Base-by-base conservation (phyloP, 2,888 invertebrate genomes). In the Lathronympha strigana region DNA sequence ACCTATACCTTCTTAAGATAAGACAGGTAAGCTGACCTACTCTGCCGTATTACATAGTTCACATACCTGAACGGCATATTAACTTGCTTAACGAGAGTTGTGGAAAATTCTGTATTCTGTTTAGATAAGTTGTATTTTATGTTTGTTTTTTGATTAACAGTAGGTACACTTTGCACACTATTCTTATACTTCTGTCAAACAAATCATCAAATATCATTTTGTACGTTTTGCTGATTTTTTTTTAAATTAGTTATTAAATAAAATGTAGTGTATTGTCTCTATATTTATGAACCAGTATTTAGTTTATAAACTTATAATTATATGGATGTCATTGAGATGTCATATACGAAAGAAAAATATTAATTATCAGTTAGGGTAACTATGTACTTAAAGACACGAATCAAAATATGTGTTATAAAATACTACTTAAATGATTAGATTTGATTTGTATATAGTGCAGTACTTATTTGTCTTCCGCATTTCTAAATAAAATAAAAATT, bases 1-100 rank as follows among this genome's bases (percentile, higher is more conserved):
- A 74, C 40, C 76, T 77, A 80, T 75, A 71, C 80, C 80, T 77
- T 76, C 73, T 68, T 28, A 28, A 77, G 80, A 80, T 80, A 79
- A 80, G 76, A 67, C 70, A 69, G 69, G 71, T 67, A 64, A 57
- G 72, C 67, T 72, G 71, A 71, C 68, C 66, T 66, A 66, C 66
- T 66, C 60, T 47, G 31, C 38, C 66, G 33, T 28, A 66, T 60
- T 66, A 60, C 64, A 49, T 58, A 61, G 60, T 61, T 53, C 66
- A 61, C 61, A 61, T 66, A 54, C 61, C 53, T 49, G 61, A 19
- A 36, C 49, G 31, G 60, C 60, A 61, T 64, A 64, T 63, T 57
- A 50, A 63, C 57, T 53, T n/a, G n/a, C n/a, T n/a, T 19, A 28
- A 28, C 21, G 55, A 19, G 31, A 49, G 58, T 33, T 57, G 63